Evolutionary conservation across 2,113 vertebrate genomes (phyloP).

Genomic region (Charina bottae): DNA sequence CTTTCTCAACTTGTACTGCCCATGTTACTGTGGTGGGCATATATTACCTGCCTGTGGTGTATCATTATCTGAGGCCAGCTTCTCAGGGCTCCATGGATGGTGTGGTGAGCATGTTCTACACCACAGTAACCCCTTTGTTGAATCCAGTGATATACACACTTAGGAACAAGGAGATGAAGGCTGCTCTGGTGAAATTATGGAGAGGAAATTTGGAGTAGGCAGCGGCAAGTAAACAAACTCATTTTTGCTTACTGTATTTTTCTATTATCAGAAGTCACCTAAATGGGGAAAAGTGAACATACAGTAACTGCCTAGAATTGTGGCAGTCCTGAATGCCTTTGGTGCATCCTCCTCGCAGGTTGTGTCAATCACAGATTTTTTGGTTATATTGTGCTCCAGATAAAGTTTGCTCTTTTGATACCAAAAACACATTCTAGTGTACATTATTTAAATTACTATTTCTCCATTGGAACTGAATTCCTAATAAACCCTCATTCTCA

Average conservation of each 20-base stretch:
- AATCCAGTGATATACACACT: background rate
- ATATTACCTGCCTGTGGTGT: slow-evolving; percentile 59
- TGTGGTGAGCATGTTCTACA: background rate
- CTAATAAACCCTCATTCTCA: background rate
- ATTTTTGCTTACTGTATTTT: background rate
- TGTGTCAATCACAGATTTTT: background rate
- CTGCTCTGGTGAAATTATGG: background rate
- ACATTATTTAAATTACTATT: background rate
- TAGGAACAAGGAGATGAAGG: background rate
- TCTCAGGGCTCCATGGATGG: slow-evolving; percentile 37
- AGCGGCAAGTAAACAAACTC: background rate
- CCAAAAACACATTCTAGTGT: background rate
- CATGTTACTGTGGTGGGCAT: slow-evolving; percentile 43
- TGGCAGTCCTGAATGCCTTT: background rate
- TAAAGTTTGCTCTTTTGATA: background rate
- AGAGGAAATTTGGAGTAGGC: background rate
- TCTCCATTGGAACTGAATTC: background rate
- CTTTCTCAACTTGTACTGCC: slow-evolving; percentile 61
- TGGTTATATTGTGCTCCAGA: background rate
- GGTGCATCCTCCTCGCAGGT: background rate
- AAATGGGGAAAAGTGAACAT: background rate
- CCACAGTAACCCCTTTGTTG: background rate
- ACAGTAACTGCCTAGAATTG: background rate
- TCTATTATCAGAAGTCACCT: background rate
- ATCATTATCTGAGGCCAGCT: slow-evolving; percentile 56